Evolutionary conservation across 2,797 vertebrate genomes (phyloP).

Genomic region (Gallinago nigripennis): DNA sequence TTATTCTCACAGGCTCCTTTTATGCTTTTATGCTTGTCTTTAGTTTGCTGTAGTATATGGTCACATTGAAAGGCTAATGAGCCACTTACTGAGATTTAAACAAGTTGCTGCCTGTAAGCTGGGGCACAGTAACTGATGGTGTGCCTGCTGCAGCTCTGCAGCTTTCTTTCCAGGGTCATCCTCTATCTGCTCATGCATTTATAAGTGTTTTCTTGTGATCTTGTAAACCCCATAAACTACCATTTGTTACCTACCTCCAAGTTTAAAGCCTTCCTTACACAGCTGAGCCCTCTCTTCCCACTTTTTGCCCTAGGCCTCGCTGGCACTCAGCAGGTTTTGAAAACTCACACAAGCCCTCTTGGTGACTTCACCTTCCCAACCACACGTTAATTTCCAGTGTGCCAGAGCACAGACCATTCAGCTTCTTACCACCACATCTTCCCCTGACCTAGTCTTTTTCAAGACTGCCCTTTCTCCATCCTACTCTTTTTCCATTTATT

Average conservation of each 20-base stretch:
- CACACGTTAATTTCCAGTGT: neutral
- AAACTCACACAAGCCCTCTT: neutral
- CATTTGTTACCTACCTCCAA: neutral
- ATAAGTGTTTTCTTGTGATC: neutral
- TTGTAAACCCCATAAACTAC: neutral
- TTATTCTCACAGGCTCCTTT: neutral
- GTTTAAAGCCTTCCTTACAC: neutral
- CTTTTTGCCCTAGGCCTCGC: neutral
- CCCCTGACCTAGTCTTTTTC: neutral
- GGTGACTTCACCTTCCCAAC: neutral
- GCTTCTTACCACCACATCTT: neutral
- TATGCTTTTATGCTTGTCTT: neutral
- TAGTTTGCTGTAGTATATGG: neutral
- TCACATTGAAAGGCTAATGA: neutral
- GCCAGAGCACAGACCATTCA: neutral
- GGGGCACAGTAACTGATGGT: neutral
- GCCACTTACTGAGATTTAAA: neutral
- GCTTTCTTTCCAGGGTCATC: neutral
- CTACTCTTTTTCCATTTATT: neutral
- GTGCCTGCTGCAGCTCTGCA: neutral
- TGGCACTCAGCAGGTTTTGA: neutral
- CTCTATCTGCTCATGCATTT: neutral
- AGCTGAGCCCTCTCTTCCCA: neutral
- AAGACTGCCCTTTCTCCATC: neutral
- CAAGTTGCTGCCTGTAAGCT: neutral